Evolutionary conservation across 2,888 invertebrate species (phyloP).

Genomic region (Orthosia cruda): DNA sequence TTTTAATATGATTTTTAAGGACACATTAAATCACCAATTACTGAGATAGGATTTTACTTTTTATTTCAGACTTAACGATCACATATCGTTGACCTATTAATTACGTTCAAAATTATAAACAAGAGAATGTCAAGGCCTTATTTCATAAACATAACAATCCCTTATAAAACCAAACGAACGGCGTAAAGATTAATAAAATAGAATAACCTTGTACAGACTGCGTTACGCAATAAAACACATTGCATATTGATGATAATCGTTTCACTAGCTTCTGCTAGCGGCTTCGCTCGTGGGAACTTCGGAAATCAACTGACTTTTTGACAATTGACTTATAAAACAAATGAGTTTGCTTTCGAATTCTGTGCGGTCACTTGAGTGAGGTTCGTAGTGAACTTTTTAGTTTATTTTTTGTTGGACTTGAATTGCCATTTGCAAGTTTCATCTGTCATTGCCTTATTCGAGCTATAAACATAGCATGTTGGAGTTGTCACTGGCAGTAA

Average conservation of each 20-base stretch:
- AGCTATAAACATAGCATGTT: too few species aligned
- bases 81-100: constrained; percentile 21
- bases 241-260: background rate
- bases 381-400: too few species aligned
- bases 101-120: constrained; percentile 9
- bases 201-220: constrained; percentile 13
- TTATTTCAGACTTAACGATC: constrained; percentile 1
- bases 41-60: constrained; percentile 2
- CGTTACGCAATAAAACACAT: constrained; percentile 4
- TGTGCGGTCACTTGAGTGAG: too few species aligned
- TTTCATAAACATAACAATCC: constrained; percentile 25
- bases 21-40: constrained; percentile 1
- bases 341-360: too few species aligned
- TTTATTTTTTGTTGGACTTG: too few species aligned
- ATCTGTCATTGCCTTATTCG: background rate
- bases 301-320: too few species aligned
- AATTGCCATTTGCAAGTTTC: background rate
- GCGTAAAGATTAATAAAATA: constrained; percentile 19
- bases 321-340: too few species aligned
- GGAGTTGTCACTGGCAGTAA: background rate
- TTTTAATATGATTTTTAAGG: background rate
- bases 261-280: background rate
- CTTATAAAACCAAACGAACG: constrained; percentile 11
- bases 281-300: too few species aligned
- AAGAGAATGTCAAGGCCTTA: constrained; percentile 34